Evolutionary conservation across 2,113 vertebrate species (phyloP).

Genomic region (Tupaia tana): DNA sequence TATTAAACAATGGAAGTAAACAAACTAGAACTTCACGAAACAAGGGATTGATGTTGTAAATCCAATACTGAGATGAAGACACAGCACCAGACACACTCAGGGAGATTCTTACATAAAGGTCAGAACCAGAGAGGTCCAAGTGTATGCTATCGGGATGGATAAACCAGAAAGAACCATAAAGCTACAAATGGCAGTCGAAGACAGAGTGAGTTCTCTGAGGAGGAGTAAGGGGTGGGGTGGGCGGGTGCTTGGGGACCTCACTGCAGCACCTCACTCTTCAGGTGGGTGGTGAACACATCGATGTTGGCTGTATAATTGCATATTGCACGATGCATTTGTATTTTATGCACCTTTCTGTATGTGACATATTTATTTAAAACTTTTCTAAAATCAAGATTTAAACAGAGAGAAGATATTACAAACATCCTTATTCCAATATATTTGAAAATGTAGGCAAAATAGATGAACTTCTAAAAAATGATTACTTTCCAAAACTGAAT

Average conservation of each 20-base stretch:
- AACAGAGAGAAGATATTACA: background rate
- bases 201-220: background rate
- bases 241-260: background rate
- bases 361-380: background rate
- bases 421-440: background rate
- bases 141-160: background rate
- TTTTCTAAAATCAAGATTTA: background rate
- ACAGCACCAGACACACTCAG: background rate
- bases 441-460: background rate
- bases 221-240: background rate
- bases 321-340: background rate
- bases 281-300: background rate
- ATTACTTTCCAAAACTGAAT: background rate
- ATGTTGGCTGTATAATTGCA: constrained; percentile 35
- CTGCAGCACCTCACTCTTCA: background rate
- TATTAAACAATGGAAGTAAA: constrained; percentile 30
- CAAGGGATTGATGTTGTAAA: background rate
- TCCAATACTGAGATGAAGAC: background rate
- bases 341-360: constrained; percentile 9
- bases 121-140: background rate
- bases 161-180: background rate
- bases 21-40: background rate
- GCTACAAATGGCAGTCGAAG: background rate
- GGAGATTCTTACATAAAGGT: background rate
- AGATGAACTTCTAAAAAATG: background rate